Evolutionary conservation across 2,888 invertebrate genomes (phyloP).

Genomic region (Ennomos quercinarius): DNA sequence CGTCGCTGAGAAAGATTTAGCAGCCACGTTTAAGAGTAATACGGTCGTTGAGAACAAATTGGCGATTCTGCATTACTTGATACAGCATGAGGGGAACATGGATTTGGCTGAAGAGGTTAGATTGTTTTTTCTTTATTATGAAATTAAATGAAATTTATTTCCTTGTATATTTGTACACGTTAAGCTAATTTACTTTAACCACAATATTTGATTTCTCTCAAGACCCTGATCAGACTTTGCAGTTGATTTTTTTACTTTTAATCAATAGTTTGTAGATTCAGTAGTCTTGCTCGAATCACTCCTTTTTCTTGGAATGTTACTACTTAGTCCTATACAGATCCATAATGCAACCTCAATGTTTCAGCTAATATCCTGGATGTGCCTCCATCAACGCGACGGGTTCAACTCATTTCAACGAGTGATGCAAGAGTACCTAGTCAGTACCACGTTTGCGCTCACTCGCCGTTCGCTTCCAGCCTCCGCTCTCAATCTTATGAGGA

Average conservation of each 20-base stretch:
- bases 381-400: conserved; percentile 67
- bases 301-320: no score
- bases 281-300: no score
- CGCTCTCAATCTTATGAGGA: conserved; percentile 87
- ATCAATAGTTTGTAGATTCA: no score
- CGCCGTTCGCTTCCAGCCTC: conserved; percentile 90
- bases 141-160: no score
- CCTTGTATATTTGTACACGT: no score
- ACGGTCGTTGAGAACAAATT: conserved; percentile 89
- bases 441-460: conserved; percentile 89
- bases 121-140: neutral
- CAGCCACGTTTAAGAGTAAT: conserved; percentile 89
- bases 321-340: no score
- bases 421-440: conserved; percentile 93
- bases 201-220: no score
- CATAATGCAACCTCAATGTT: conserved; percentile 15
- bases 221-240: no score
- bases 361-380: conserved; percentile 86
- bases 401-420: conserved; percentile 86
- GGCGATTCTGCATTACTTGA: conserved; percentile 93
- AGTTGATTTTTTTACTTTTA: no score
- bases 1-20: conserved; percentile 88
- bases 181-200: no score
- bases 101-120: conserved; percentile 90
- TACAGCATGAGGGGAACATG: conserved; percentile 91